Base-by-base conservation (phyloP, 2,797 vertebrate species). In the Paratrypauchen microcephalus region DNA sequence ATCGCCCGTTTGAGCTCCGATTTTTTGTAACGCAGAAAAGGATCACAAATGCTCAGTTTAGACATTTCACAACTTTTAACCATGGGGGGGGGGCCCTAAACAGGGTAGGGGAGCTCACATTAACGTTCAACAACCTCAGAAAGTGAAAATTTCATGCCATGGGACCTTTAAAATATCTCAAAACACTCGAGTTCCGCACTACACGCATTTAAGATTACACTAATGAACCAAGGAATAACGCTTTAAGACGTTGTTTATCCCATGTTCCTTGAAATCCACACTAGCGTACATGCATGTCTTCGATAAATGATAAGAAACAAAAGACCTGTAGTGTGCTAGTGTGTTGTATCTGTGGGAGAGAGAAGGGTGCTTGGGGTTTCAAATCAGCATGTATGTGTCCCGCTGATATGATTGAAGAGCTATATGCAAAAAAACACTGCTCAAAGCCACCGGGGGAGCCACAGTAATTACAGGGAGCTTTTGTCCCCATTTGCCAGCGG, bases 401-500 rank as follows among this genome's bases (percentile, higher is more conserved):
- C 73, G 83, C 70, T 19, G 77, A 84, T 80, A 73, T 73, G 60
- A 73, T 68, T 54, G 28, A 73, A 79, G 73, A 79, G 81, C 69
- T 69, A 73, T 78, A 84, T 65, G 68, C 32, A 36, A 77, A 72
- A 89, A 75, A 89, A 87, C 70, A 74, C 78, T n/a, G 68, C 79
- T 78, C 74, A 80, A 73, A 75, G 77, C 86, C 88, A 81, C 82
- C 68, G 72, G 86, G 41, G 87, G 85, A 85, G 70, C 80, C 47
- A 5, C 67, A 83, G 84, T 91, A 91, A 92, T 92, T 92, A 91
- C 86, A 88, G 77, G 74, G 63, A 76, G 76, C 81, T 82, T 87
- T 89, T 83, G 77, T 89, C 84, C 85, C 82, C 75, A 82, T 87
- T 88, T 86, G 83, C 81, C 79, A 65, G 77, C 76, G 83, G 82